phyloP scores from a whole-genome alignment of 2,888 invertebrate genomes.

The Drosophila ochracea region DNA sequence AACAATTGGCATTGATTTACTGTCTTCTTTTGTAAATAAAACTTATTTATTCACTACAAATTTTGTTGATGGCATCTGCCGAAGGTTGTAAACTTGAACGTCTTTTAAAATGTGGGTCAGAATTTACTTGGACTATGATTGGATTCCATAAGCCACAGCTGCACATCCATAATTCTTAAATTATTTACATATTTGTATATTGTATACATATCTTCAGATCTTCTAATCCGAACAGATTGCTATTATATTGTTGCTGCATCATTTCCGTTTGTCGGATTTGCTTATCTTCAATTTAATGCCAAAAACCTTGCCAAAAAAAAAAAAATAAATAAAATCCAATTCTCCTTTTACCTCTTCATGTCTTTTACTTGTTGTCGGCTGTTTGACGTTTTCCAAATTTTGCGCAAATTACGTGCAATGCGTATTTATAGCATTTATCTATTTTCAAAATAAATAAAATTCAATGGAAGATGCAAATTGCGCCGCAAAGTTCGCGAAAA shows the following conservation, averaged over 20 bases:
- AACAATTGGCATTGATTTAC: slow-evolving; percentile 67
- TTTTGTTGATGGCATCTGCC: slow-evolving; percentile 34
- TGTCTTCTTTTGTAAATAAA: slow-evolving; percentile 38
- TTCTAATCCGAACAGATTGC: slow-evolving; percentile 3
- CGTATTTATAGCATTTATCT: slow-evolving; percentile 60
- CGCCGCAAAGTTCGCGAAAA: slow-evolving; percentile 50
- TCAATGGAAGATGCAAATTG: slow-evolving; percentile 61
- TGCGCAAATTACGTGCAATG: slow-evolving; percentile 37
- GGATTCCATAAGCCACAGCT: not conserved
- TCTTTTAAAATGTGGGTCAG: slow-evolving; percentile 55
- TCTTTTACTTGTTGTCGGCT: not conserved
- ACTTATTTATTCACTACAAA: slow-evolving; percentile 26
- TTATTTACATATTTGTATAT: slow-evolving; percentile 20
- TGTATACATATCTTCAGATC: slow-evolving; percentile 3
- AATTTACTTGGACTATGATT: not conserved
- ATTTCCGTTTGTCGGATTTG: slow-evolving; percentile 59
- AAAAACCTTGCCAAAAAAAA: slow-evolving; percentile 30
- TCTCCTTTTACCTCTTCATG: not conserved
- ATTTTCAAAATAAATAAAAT: slow-evolving; percentile 59
- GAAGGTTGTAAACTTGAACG: slow-evolving; percentile 73
- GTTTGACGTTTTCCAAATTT: slow-evolving; percentile 59
- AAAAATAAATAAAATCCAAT: not conserved
- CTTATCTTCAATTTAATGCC: slow-evolving; percentile 46
- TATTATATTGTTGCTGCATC: slow-evolving; percentile 48
- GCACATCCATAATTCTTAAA: not conserved